Percentiles rank a stretch among this genome's conserved stretches.
Conservation (phyloP, 2,113 vertebrate genomes). For the Podarcis raffonei region DNA sequence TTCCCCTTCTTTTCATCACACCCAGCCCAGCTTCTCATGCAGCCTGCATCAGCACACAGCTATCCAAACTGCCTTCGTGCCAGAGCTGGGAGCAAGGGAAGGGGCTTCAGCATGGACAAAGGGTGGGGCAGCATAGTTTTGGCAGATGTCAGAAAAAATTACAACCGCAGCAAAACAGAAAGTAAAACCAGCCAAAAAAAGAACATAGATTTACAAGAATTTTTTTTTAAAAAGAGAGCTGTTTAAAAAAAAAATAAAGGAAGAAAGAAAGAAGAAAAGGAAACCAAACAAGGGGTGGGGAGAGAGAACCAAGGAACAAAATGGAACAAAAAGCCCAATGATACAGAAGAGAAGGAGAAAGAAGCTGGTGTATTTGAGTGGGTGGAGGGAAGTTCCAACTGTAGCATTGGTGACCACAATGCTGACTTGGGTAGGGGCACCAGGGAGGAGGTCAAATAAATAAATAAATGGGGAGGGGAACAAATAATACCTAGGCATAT, state of each 20-base stretch:
- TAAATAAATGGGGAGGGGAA: constrained; percentile 66
- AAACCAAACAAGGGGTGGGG: constrained; percentile 26
- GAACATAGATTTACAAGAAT: not conserved
- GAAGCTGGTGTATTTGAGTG: constrained; percentile 25
- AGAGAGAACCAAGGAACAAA: constrained; percentile 31
- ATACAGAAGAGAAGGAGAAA: constrained; percentile 31
- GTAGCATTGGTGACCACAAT: constrained; percentile 53
- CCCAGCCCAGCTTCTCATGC: constrained; percentile 75
- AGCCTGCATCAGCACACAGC: constrained; percentile 28
- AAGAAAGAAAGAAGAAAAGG: not conserved
- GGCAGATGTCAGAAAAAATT: constrained; percentile 36
- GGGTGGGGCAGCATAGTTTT: constrained; percentile 45
- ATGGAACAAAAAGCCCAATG: constrained; percentile 45
- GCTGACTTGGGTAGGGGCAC: constrained; percentile 40
- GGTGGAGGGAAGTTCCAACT: constrained; percentile 21
- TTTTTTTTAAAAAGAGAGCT: not conserved
- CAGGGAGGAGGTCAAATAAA: constrained; percentile 35
- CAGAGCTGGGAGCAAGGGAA: not conserved
- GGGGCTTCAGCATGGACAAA: constrained; percentile 51
- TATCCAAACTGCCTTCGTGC: not conserved
- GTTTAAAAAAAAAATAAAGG: not conserved
- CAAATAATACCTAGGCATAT: constrained; percentile 98
- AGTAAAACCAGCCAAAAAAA: constrained; percentile 38
- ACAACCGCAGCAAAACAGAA: constrained; percentile 57
- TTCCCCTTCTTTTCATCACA: not conserved